Percentiles rank a stretch among this genome's conserved stretches.
Evolutionary conservation across 2,113 vertebrate genomes (phyloP).

Genomic region (Leiothrix lutea): DNA sequence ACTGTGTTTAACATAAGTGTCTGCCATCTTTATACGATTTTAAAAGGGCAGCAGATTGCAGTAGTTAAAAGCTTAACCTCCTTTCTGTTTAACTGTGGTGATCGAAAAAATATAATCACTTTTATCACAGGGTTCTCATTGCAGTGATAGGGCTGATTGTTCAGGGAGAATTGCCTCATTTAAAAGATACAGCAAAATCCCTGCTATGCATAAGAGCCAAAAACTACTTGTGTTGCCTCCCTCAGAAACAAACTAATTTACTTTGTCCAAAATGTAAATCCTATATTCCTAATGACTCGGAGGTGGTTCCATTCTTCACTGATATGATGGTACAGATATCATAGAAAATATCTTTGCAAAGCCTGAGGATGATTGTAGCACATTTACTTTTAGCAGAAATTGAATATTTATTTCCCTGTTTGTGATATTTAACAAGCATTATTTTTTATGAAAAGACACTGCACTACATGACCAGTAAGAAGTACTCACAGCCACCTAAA

Average conservation of each 20-base stretch:
- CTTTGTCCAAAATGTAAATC: neutral
- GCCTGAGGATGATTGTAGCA: neutral
- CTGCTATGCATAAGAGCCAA: neutral
- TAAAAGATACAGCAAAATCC: neutral
- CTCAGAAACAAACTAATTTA: neutral
- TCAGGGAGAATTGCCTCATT: neutral
- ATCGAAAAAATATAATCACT: neutral
- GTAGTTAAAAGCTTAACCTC: neutral
- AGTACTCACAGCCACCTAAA: neutral
- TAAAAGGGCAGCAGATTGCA: neutral
- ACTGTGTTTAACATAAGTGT: slow-evolving; percentile 41
- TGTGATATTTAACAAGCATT: neutral
- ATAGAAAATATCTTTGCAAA: neutral
- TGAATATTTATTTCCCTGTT: neutral
- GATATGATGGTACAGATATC: neutral
- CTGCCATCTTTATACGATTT: slow-evolving; percentile 25
- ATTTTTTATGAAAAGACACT: neutral
- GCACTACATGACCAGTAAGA: neutral
- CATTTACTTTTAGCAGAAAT: neutral
- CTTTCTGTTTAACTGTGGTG: neutral
- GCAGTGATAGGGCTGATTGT: neutral
- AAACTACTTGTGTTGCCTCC: neutral
- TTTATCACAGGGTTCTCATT: neutral
- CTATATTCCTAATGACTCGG: neutral
- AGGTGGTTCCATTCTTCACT: neutral